A percentile compares a stretch with the other conserved stretches of the same genome.
Conservation (phyloP, 2,113 vertebrate genomes). For the Pygoscelis antarcticus region DNA sequence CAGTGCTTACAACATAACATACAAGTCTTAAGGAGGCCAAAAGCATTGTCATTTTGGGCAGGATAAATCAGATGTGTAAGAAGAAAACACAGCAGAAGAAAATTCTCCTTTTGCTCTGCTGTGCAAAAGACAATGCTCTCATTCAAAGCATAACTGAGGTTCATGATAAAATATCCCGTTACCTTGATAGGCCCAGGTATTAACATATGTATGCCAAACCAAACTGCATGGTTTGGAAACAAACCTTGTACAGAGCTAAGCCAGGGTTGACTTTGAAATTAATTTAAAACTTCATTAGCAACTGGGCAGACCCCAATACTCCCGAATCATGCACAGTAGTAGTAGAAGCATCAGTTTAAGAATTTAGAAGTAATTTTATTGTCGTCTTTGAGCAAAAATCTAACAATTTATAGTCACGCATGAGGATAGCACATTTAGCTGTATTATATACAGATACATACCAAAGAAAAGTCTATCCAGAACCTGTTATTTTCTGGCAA, state of each 20-base stretch:
- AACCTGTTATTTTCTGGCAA: background rate
- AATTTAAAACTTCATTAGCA: background rate
- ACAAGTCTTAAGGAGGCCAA: background rate
- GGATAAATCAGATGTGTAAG: background rate
- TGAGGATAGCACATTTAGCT: background rate
- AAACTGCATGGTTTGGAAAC: background rate
- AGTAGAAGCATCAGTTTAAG: background rate
- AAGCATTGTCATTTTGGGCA: background rate
- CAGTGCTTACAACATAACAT: background rate
- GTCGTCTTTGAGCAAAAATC: background rate
- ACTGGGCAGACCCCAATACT: background rate
- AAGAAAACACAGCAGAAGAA: background rate
- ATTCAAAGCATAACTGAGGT: background rate
- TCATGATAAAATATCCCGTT: background rate
- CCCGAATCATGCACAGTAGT: background rate
- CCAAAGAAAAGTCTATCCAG: background rate
- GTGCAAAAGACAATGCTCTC: background rate
- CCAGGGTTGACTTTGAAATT: background rate
- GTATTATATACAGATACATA: background rate
- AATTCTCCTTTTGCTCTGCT: background rate
- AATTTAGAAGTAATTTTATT: background rate
- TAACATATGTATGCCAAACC: background rate
- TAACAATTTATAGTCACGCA: background rate
- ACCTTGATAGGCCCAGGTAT: rapidly evolving
- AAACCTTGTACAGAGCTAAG: background rate